A percentile compares a stretch with the other conserved stretches of the same genome.
Evolutionary conservation across 2,113 vertebrate genomes (phyloP).

Genomic region (Nerophis ophidion): DNA sequence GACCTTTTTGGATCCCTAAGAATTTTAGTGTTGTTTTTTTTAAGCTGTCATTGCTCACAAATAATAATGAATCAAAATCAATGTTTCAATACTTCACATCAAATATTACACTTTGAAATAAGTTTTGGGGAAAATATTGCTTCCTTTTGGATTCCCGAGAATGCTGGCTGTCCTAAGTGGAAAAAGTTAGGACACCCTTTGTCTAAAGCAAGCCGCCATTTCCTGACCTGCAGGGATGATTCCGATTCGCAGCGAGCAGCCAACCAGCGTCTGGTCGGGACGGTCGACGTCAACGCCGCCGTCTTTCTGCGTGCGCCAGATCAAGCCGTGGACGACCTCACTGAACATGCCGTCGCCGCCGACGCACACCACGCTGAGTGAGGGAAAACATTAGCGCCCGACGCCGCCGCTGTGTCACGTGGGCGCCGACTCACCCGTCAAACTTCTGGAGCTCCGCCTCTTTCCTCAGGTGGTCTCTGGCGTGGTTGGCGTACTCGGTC

Average conservation of each 20-base stretch:
- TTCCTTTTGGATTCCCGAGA: too few species aligned
- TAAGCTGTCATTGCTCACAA: too few species aligned
- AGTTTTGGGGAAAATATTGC: too few species aligned
- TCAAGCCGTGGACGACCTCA: slow-evolving; percentile 88
- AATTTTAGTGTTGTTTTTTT: too few species aligned
- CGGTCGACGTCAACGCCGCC: slow-evolving; percentile 79
- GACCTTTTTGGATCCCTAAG: too few species aligned
- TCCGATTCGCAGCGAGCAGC: slow-evolving; percentile 82
- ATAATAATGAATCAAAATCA: too few species aligned
- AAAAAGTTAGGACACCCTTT: too few species aligned
- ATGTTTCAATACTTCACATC: too few species aligned
- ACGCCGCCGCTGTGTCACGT: not conserved
- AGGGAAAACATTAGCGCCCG: not conserved
- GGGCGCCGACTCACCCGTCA: slow-evolving; percentile 80
- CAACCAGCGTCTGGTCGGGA: slow-evolving; percentile 71
- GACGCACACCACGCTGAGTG: slow-evolving; percentile 85
- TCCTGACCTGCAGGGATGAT: slow-evolving; percentile 89
- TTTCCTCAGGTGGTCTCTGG: slow-evolving; percentile 79
- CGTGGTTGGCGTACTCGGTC: slow-evolving; percentile 87
- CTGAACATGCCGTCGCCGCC: slow-evolving; percentile 97
- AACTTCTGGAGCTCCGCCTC: slow-evolving; percentile 82
- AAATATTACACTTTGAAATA: too few species aligned
- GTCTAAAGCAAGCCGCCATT: too few species aligned
- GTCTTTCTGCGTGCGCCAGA: slow-evolving; percentile 80
- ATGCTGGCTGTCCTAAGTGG: too few species aligned